Evolutionary conservation across 2,888 invertebrate species (phyloP), one percentile per base, ranked within the genome.

Genomic region (Rhyacophila evoluta): DNA sequence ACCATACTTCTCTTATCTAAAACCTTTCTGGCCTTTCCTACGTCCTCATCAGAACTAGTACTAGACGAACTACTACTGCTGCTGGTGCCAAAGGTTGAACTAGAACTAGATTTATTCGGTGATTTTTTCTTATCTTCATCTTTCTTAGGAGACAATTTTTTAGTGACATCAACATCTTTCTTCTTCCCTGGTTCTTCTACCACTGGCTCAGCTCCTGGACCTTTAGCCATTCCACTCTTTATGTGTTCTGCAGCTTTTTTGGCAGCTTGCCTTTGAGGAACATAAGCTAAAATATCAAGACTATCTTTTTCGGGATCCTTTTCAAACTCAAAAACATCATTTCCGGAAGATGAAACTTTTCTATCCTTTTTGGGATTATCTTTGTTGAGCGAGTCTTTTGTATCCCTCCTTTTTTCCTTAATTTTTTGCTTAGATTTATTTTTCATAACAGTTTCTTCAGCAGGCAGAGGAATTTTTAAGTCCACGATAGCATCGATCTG

Each of bases 181-280:
- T 88, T 87, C 84, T 88, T 88, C 37, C 75, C 83, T 27, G 80
- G 77, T 80, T 89, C 87, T 37, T 83, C 83, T 8, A 89, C 89
- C 71, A 84, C 83, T 82, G 84, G 85, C 82, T 88, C 89, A 1
- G 85, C 83, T 67, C 85, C 84, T 33, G 91, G 90, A 83, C 91
- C 81, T 82, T 89, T 89, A 72, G 84, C 91, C 83, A 94, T 89
- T 5, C 94, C 95, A 86, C 95, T 95, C 85, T 96, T 95, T 75
- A 97, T 95, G 85, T 96, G 95, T 84, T 96, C 96, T 0, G 96
- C 96, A 0, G 97, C 97, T 86, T 97, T 97, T 86, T 96, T 96
- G 10, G 97, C 97, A 0, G 97, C 97, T 87, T 96, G 95, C 80
- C 97, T 89, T 85, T 97, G 97, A 0, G 97, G 97, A 25, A 97